Evolutionary conservation across 2,797 vertebrate genomes (phyloP).

Genomic region (Sphaeramia orbicularis): DNA sequence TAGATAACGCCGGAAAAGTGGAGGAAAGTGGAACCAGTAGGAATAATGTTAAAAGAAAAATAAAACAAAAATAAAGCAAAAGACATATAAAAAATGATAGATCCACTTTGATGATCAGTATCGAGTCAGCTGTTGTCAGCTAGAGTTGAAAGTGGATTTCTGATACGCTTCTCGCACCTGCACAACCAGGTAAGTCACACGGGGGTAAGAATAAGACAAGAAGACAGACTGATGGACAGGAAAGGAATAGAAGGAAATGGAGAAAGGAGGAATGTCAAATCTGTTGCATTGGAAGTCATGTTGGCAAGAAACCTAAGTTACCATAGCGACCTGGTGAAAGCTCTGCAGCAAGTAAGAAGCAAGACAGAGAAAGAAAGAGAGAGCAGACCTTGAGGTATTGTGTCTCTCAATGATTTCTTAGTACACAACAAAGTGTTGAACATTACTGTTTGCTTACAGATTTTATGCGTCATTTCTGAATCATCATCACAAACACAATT

Average conservation of each 20-base stretch:
- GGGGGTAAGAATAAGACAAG: constrained; percentile 34
- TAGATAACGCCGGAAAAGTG: too few species aligned
- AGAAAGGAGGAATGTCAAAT: constrained; percentile 69
- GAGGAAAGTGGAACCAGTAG: too few species aligned
- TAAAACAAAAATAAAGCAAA: too few species aligned
- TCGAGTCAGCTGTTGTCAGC: constrained; percentile 31
- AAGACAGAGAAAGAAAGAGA: constrained; percentile 23
- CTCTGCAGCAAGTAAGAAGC: constrained; percentile 59
- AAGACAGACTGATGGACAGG: constrained; percentile 48
- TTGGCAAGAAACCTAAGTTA: constrained; percentile 79
- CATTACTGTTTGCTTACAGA: constrained; percentile 10
- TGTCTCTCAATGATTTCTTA: constrained; percentile 26
- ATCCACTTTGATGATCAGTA: background rate
- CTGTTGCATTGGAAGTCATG: constrained; percentile 72
- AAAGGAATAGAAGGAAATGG: constrained; percentile 56
- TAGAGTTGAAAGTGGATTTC: constrained; percentile 38
- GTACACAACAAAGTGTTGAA: constrained; percentile 23
- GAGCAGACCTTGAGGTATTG: constrained; percentile 69
- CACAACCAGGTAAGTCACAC: constrained; percentile 33
- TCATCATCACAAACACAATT: constrained; percentile 11
- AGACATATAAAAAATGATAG: too few species aligned
- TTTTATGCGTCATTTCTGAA: constrained; percentile 6
- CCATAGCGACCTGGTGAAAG: constrained; percentile 80
- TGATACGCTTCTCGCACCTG: constrained; percentile 20
- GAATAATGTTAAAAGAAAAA: too few species aligned